Conservation (phyloP, 2,797 vertebrate genomes). For the Petrocephalus sullivani region DNA sequence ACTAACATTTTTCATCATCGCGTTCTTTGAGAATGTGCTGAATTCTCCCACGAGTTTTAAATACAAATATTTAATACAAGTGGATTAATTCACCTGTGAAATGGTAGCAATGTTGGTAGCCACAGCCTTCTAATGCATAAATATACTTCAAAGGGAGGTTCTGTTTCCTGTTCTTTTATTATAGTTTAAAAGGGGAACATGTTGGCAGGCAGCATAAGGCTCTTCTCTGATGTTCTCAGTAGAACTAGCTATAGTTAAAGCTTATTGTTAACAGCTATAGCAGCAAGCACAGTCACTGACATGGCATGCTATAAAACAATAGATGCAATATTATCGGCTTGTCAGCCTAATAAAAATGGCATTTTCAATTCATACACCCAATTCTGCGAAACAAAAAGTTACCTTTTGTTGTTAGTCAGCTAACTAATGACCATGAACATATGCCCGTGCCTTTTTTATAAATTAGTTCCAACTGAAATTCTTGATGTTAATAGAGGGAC, state of each 20-base stretch:
- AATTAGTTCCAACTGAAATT: not conserved
- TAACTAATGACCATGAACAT: not conserved
- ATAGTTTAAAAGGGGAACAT: not conserved
- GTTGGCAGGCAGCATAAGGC: not conserved
- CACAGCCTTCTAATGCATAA: not conserved
- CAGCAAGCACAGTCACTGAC: not conserved
- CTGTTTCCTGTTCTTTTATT: not conserved
- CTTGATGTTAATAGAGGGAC: not conserved
- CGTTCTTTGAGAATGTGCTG: not conserved
- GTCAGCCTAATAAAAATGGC: not conserved
- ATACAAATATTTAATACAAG: not conserved
- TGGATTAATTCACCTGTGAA: not conserved
- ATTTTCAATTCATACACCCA: not conserved
- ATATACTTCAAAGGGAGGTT: not conserved
- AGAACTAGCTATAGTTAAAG: not conserved
- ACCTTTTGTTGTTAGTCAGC: not conserved
- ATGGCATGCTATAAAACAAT: not conserved
- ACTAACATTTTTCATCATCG: not conserved
- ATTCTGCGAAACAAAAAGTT: not conserved
- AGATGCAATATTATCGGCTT: not conserved
- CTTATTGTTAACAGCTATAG: not conserved
- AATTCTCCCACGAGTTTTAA: not conserved
- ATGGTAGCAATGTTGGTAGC: not conserved
- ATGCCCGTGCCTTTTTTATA: not conserved
- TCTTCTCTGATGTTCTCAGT: not conserved